These are phyloP conservation scores for Ptilodon capucinus DNA, from an alignment of 2,888 invertebrate species.

Conservation along the genomic window DNA sequence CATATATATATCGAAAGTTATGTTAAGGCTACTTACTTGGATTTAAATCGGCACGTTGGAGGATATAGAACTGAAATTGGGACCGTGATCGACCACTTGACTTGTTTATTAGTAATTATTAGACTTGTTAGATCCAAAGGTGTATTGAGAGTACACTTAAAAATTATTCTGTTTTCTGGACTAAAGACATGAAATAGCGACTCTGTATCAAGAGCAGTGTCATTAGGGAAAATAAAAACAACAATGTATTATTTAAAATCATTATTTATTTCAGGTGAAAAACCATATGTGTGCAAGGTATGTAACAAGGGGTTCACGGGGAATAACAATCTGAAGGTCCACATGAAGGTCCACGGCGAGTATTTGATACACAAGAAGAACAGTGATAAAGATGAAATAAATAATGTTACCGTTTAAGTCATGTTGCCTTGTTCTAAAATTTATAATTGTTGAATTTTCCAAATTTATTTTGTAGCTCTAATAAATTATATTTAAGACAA, in stretches of 20 bases:
- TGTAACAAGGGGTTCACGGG: slow-evolving; percentile 69
- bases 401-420: slow-evolving; percentile 12
- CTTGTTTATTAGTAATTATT: too few species aligned
- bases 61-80: too few species aligned
- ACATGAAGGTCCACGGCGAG: slow-evolving; percentile 73
- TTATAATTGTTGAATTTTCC: slow-evolving; percentile 21
- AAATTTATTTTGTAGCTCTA: background rate
- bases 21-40: too few species aligned
- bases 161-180: too few species aligned
- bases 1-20: too few species aligned
- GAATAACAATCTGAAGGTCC: slow-evolving; percentile 64
- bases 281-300: slow-evolving; percentile 65
- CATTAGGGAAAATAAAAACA: background rate
- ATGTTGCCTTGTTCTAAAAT: slow-evolving; percentile 9
- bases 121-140: too few species aligned
- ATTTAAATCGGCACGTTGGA: too few species aligned
- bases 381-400: slow-evolving; percentile 21
- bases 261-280: slow-evolving; percentile 50
- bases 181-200: too few species aligned
- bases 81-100: too few species aligned
- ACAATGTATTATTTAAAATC: background rate
- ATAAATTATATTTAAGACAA: slow-evolving; percentile 4
- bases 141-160: too few species aligned
- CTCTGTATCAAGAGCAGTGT: too few species aligned
- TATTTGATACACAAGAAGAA: slow-evolving; percentile 49